phyloP scores from a whole-genome alignment of 2,888 invertebrate genomes.

The Sarcophaga variegata region DNA sequence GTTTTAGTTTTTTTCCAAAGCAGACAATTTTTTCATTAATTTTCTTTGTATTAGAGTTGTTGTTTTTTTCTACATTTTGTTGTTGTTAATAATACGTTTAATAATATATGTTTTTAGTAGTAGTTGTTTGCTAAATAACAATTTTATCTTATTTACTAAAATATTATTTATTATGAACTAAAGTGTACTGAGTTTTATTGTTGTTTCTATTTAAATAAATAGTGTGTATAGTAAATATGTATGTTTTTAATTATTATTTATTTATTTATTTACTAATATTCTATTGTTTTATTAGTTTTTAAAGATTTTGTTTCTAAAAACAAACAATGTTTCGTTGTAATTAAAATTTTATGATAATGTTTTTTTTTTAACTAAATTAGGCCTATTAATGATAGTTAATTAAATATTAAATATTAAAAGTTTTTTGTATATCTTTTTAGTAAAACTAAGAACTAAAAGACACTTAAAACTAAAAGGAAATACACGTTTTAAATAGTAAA shows the following conservation, averaged over 20 bases:
- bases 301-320: constrained; percentile 1
- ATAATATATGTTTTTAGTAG: constrained; percentile 6
- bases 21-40: neutral
- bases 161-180: constrained; percentile 41
- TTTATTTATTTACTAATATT: neutral
- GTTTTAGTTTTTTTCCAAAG: too few species aligned
- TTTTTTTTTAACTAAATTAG: constrained; percentile 34
- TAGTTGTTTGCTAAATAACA: neutral
- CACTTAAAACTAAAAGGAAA: constrained; percentile 59
- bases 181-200: neutral
- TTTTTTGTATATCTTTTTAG: constrained; percentile 32
- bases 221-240: constrained; percentile 4
- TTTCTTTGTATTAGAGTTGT: neutral
- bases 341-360: neutral
- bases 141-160: constrained; percentile 57
- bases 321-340: neutral
- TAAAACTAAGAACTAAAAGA: constrained; percentile 55
- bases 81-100: neutral
- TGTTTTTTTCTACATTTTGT: neutral
- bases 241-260: constrained; percentile 31
- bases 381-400: constrained; percentile 12
- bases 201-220: neutral
- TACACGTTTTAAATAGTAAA: neutral
- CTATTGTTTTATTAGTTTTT: constrained; percentile 1
- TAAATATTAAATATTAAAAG: too few species aligned